Percentiles rank a stretch among this genome's conserved stretches.
These are phyloP conservation scores for Columba janthina DNA, from an alignment of 2,113 vertebrate species.

Conservation along the genomic window DNA sequence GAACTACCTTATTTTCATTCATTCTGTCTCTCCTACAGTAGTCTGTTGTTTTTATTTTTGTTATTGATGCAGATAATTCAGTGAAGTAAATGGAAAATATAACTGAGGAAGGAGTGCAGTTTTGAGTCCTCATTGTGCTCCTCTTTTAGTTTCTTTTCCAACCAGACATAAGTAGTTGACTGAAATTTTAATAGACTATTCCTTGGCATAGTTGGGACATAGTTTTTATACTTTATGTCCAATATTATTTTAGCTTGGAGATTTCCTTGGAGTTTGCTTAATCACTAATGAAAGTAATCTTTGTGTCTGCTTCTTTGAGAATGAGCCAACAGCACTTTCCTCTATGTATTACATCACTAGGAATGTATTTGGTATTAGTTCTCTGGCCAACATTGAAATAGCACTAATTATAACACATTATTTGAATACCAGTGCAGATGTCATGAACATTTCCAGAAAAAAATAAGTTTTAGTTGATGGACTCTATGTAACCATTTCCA, in stretches of 20 bases:
- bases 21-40: not conserved
- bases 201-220: not conserved
- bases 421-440: constrained; percentile 34
- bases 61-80: not conserved
- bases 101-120: not conserved
- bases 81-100: not conserved
- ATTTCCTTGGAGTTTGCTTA: constrained; percentile 39
- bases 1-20: not conserved
- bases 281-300: constrained; percentile 46
- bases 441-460: constrained; percentile 39
- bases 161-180: not conserved
- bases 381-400: constrained; percentile 34
- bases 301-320: constrained; percentile 41
- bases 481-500: not conserved
- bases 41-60: not conserved
- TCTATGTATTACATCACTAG: constrained; percentile 57
- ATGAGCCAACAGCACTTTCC: constrained; percentile 53
- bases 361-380: constrained; percentile 55
- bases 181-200: not conserved
- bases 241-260: constrained; percentile 54
- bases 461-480: not conserved
- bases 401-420: constrained; percentile 44
- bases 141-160: not conserved
- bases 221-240: constrained; percentile 1
- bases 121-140: not conserved